These are phyloP conservation scores for Hirtodrosophila alboralis DNA, from an alignment of 2,888 invertebrate genomes.

Conservation along the genomic window DNA sequence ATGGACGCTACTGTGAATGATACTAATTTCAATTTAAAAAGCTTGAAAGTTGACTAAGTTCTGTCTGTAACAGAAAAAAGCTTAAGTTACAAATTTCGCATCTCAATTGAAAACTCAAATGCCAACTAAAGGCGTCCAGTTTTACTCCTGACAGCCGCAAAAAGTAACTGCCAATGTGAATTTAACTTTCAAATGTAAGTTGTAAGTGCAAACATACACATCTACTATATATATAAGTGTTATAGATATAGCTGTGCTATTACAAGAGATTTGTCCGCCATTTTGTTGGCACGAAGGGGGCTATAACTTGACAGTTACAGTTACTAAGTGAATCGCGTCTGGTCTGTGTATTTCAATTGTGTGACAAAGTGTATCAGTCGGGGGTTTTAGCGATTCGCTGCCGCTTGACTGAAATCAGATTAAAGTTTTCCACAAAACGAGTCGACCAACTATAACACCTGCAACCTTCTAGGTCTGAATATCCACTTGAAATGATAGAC, in stretches of 20 bases:
- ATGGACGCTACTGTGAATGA: slow-evolving; percentile 53
- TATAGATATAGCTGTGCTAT: slow-evolving; percentile 19
- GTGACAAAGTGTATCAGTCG: slow-evolving; percentile 50
- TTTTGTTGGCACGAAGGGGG: slow-evolving; percentile 18
- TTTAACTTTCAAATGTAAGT: slow-evolving; percentile 50
- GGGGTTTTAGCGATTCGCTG: slow-evolving; percentile 21
- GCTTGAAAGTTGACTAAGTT: slow-evolving; percentile 39
- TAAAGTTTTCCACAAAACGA: slow-evolving; percentile 52
- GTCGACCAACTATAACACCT: slow-evolving; percentile 36
- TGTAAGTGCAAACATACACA: slow-evolving; percentile 4
- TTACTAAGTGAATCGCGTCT: slow-evolving; percentile 48
- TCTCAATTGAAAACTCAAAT: slow-evolving; percentile 69
- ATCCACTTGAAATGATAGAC: slow-evolving; percentile 5
- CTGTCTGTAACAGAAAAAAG: slow-evolving; percentile 22
- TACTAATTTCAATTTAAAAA: slow-evolving; percentile 61
- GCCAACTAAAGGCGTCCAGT: slow-evolving; percentile 34
- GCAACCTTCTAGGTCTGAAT: slow-evolving; percentile 6
- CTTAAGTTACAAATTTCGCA: slow-evolving; percentile 17
- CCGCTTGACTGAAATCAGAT: slow-evolving; percentile 61
- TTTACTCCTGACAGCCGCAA: slow-evolving; percentile 56
- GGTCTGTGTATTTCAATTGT: slow-evolving; percentile 35
- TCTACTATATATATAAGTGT: neutral
- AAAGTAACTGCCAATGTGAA: slow-evolving; percentile 38
- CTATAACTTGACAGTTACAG: slow-evolving; percentile 60
- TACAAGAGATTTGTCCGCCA: slow-evolving; percentile 62